Evolutionary conservation across 1,140 invertebrate genomes (phyloP), one percentile per base, ranked within the genome.

Genomic region (Sitobion miscanthi): DNA sequence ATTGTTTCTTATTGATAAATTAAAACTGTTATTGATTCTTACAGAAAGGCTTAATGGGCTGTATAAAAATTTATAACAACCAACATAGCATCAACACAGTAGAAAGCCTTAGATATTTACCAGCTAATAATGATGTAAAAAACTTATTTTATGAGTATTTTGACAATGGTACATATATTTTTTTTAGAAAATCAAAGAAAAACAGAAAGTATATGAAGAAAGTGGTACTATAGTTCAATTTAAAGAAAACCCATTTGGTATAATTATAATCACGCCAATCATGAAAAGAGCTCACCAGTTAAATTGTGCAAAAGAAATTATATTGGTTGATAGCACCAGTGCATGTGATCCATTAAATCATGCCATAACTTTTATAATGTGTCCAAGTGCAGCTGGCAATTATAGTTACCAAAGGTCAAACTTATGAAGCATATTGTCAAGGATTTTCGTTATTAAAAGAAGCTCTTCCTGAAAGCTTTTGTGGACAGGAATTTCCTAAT

Each of bases 171-270:
- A 82, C 35, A 35, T 35, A 35, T 35, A 35, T 38, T 38, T 82
- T 82, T 35, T 82, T 82, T 82, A 42, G 77, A 82, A 82, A 82
- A 82, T 82, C 17, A 82, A 82, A 82, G 77, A 82, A 82, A 82
- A 82, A 82, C 77, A 82, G 77, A 82, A 82, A 35, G 35, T 38
- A 82, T 82, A 82, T 82, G 35, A 82, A 82, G 77, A 38, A 82
- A 82, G 77, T 82, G 77, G 77, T 21, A 82, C 35, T 17, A 82
- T 7, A 82, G 77, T 82, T 82, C 0, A 38, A 82, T 82, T 82
- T 82, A 82, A 38, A 82, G 77, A 82, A 82, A 42, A 82, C 35
- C 77, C 77, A 82, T 35, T 82, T 82, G 35, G 14, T 82, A 82
- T 82, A 82, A 82, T 82, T 82, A 82, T 82, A 82, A 82, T 82